These are phyloP conservation scores for Periphyllus acericola DNA, from an alignment of 2,888 invertebrate species.

Conservation along the genomic window DNA sequence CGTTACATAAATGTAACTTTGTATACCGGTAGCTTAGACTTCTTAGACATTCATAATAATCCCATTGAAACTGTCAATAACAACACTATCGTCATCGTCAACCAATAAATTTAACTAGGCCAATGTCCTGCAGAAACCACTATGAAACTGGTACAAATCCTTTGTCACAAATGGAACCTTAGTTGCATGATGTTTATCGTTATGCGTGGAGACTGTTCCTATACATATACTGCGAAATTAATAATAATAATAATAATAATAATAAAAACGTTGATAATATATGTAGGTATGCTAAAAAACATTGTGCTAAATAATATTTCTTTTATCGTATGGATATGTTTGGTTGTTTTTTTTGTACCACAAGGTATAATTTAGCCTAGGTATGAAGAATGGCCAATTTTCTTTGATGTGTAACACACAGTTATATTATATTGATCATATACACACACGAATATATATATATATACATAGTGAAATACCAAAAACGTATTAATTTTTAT, in stretches of 20 bases:
- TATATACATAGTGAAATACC: not conserved
- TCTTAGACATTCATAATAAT: not conserved
- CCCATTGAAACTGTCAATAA: not conserved
- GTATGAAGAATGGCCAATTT: conserved; percentile 18
- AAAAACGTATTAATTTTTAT: conserved; percentile 12
- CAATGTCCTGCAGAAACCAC: conserved; percentile 4
- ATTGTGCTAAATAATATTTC: conserved; percentile 6
- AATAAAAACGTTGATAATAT: not conserved
- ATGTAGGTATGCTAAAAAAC: not conserved
- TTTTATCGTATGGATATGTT: not conserved
- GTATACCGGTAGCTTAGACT: not conserved
- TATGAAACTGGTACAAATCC: not conserved
- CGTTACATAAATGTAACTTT: not conserved
- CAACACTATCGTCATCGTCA: not conserved
- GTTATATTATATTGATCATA: not conserved
- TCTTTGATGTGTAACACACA: conserved; percentile 19
- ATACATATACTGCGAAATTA: not conserved
- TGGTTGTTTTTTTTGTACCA: not conserved
- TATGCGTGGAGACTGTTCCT: not conserved
- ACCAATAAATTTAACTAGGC: not conserved
- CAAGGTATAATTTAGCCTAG: not conserved
- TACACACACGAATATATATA: not conserved
- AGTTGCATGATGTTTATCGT: not conserved
- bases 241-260: not conserved
- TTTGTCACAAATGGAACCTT: not conserved